Evolutionary conservation across 2,888 invertebrate genomes (phyloP).

Genomic region (Aleiodes alternator): DNA sequence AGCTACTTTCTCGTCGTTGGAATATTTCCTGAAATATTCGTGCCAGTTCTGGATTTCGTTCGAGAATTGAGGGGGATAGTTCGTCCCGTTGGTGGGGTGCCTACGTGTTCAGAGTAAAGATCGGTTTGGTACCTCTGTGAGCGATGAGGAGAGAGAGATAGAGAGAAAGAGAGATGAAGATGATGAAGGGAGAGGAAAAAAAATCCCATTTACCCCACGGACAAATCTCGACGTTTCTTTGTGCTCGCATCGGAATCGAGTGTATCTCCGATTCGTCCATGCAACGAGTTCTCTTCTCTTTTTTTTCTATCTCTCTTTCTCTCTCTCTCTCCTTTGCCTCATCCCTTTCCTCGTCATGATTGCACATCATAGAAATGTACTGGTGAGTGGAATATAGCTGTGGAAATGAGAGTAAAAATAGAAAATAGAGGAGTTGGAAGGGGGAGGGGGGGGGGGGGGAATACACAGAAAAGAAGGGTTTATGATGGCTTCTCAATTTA

Average conservation of each 20-base stretch:
- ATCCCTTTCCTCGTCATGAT: slow-evolving; percentile 37
- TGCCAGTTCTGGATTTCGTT: slow-evolving; percentile 46
- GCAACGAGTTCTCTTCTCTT: slow-evolving; percentile 13
- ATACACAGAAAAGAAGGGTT: slow-evolving; percentile 4
- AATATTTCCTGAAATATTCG: slow-evolving; percentile 45
- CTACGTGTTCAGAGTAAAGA: slow-evolving; percentile 58
- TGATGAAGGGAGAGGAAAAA: background rate
- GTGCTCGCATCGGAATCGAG: slow-evolving; percentile 24
- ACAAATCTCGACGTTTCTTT: slow-evolving; percentile 40
- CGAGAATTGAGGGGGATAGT: slow-evolving; percentile 41
- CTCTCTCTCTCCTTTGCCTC: slow-evolving; percentile 27
- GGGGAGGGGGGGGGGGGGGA: too few species aligned
- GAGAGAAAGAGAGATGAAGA: slow-evolving; percentile 31
- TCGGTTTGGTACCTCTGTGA: slow-evolving; percentile 34
- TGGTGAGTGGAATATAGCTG: background rate
- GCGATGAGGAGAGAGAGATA: background rate
- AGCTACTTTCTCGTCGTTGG: slow-evolving; percentile 28
- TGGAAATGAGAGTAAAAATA: slow-evolving; percentile 11
- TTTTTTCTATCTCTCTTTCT: slow-evolving; percentile 11
- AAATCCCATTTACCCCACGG: slow-evolving; percentile 43
- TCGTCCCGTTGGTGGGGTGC: slow-evolving; percentile 51
- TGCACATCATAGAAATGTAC: slow-evolving; percentile 15
- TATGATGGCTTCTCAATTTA: slow-evolving; percentile 27
- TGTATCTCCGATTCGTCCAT: slow-evolving; percentile 41
- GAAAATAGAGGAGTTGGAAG: background rate